Conservation (phyloP, 2,797 vertebrate genomes). For the Balearica regulorum region DNA sequence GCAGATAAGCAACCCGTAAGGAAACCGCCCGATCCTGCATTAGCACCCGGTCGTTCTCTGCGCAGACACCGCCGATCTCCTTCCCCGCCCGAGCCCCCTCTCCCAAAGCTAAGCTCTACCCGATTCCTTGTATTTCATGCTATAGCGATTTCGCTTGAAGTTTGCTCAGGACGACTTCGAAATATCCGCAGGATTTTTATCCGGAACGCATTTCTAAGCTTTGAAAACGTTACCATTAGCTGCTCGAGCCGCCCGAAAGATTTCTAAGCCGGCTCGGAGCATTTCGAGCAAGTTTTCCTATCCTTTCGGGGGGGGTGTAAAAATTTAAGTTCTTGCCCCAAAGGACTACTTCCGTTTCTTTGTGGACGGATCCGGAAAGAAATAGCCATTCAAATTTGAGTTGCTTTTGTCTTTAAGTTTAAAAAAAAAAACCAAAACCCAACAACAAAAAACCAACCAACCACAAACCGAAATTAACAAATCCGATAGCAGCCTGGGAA, state of each 20-base stretch:
- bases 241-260: background rate
- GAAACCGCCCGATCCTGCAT: background rate
- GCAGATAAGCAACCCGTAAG: background rate
- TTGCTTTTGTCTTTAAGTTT: background rate
- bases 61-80: background rate
- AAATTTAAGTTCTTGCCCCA: background rate
- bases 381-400: background rate
- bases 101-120: background rate
- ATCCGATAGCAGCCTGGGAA: background rate
- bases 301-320: background rate
- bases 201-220: background rate
- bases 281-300: background rate
- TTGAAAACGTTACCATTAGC: background rate
- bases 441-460: too few relatives aligned
- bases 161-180: background rate
- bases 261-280: background rate
- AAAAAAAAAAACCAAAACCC: background rate
- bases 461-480: background rate
- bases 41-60: background rate
- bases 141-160: background rate
- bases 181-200: background rate
- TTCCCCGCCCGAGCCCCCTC: background rate
- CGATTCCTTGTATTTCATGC: background rate
- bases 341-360: background rate
- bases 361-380: background rate